Percentiles rank a stretch among this genome's conserved stretches.
These are phyloP conservation scores for Bettongia penicillata DNA, from an alignment of 2,113 vertebrate genomes.

Conservation along the genomic window DNA sequence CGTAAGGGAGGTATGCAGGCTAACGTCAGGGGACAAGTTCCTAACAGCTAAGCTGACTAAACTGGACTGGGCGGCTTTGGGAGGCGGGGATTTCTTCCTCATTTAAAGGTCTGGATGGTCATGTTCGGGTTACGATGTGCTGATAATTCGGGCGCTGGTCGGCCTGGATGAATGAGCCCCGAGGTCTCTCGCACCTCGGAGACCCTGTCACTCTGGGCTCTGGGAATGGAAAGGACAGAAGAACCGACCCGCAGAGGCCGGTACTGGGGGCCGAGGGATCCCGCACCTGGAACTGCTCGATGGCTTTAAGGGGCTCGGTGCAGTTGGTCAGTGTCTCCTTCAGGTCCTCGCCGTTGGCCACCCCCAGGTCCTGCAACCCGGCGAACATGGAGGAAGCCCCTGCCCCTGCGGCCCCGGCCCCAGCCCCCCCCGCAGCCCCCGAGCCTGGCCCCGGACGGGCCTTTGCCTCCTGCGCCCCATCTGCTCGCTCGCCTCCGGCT, in stretches of 20 bases:
- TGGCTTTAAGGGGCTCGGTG: constrained; percentile 97
- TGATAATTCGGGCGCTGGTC: background rate
- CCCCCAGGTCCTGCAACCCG: constrained; percentile 94
- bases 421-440: background rate
- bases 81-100: background rate
- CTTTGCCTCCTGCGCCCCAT: background rate
- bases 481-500: background rate
- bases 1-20: background rate
- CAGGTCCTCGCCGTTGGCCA: constrained; percentile 96
- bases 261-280: background rate
- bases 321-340: constrained; percentile 99
- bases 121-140: background rate
- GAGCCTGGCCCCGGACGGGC: background rate
- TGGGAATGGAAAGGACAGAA: background rate
- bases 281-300: constrained; percentile 97
- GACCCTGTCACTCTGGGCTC: background rate
- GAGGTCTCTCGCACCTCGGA: background rate
- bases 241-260: background rate
- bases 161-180: background rate
- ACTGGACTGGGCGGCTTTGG: background rate
- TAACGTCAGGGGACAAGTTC: background rate
- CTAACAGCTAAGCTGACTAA: background rate
- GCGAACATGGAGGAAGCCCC: constrained; percentile 88
- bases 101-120: background rate
- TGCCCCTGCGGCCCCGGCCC: constrained; percentile 4